These are phyloP conservation scores for Cyrtonyx montezumae DNA, from an alignment of 2,113 vertebrate species.

Conservation along the genomic window DNA sequence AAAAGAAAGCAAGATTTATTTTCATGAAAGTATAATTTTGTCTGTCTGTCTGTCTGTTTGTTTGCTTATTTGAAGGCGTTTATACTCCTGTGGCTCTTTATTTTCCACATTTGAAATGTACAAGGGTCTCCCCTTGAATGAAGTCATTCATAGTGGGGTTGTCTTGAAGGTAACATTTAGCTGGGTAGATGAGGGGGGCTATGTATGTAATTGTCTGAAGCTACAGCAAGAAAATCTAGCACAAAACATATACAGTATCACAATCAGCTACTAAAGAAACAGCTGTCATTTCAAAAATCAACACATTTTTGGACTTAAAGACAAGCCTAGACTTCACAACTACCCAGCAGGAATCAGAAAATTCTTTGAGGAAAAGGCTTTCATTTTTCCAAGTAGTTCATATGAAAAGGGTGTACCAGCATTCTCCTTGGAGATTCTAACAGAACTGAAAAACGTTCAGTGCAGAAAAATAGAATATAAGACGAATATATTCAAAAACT, in stretches of 20 bases:
- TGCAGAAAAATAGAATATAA: not conserved
- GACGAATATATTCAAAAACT: not conserved
- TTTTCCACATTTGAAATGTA: not conserved
- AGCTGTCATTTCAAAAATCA: not conserved
- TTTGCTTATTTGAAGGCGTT: not conserved
- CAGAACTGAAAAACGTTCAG: not conserved
- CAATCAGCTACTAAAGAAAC: not conserved
- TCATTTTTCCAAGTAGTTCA: too few species aligned
- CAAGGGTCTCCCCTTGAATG: not conserved
- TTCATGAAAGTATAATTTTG: not conserved
- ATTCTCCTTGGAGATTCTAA: too few species aligned
- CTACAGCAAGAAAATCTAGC: not conserved
- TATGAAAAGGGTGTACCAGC: too few species aligned
- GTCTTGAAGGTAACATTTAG: not conserved
- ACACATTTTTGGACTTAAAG: not conserved
- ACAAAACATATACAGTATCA: not conserved
- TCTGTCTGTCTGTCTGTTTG: too few species aligned
- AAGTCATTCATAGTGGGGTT: not conserved
- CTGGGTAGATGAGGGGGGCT: accelerated
- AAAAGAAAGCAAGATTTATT: not conserved
- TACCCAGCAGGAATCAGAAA: too few species aligned
- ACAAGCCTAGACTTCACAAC: too few species aligned
- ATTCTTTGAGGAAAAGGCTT: too few species aligned
- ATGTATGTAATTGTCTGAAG: not conserved
- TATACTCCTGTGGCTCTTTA: not conserved